Evolutionary conservation across 2,113 vertebrate species (phyloP).

Genomic region (Tachycineta bicolor): DNA sequence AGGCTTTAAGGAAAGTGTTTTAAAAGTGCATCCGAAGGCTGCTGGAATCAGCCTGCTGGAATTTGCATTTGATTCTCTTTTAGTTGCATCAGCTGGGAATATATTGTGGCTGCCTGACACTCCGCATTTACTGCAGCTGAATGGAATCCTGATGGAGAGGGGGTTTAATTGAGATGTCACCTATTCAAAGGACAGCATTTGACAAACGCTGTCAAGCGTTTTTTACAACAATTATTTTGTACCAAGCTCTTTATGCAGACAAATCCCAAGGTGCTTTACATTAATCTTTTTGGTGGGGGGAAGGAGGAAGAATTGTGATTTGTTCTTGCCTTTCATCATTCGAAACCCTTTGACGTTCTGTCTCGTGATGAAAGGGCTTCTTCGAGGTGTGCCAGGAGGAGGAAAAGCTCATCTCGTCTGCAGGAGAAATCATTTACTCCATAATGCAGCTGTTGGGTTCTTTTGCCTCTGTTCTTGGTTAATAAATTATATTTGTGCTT

Average conservation of each 20-base stretch:
- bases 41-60: conserved; percentile 29
- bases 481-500: not conserved
- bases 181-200: not conserved
- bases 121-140: not conserved
- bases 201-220: not conserved
- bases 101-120: conserved; percentile 37
- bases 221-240: conserved; percentile 1
- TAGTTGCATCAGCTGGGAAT: conserved; percentile 37
- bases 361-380: not conserved
- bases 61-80: conserved; percentile 44
- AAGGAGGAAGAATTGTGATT: not conserved
- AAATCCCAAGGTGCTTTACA: not conserved
- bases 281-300: not conserved
- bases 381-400: not conserved
- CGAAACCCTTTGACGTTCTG: not conserved
- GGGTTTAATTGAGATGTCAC: conserved; percentile 33
- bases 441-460: not conserved
- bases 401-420: not conserved
- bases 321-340: not conserved
- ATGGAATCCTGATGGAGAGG: conserved; percentile 15
- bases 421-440: not conserved
- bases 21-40: conserved; percentile 12
- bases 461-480: not conserved
- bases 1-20: not conserved
- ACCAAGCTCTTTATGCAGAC: not conserved